Evolutionary conservation across 1,140 invertebrate species (phyloP).

Genomic region (Camponotus vicinus): DNA sequence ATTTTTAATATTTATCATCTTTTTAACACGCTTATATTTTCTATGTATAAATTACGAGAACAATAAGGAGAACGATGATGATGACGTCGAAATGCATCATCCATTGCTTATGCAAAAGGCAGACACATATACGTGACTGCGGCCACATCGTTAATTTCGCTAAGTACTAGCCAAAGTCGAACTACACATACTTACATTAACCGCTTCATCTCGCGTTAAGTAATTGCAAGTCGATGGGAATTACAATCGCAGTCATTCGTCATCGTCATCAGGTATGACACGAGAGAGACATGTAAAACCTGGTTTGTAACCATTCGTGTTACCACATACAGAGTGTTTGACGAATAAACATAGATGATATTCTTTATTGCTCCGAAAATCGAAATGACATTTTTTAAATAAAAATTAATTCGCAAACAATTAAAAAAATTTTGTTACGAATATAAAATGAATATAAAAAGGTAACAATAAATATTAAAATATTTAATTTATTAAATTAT

Average conservation of each 20-base stretch:
- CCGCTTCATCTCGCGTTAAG: constrained; percentile 70
- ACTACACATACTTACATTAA: constrained; percentile 53
- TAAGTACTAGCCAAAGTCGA: constrained; percentile 46
- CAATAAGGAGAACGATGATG: constrained; percentile 28
- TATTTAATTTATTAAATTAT: background rate
- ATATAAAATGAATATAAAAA: too few relatives aligned
- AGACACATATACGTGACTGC: constrained; percentile 46
- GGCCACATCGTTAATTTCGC: constrained; percentile 66
- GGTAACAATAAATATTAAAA: background rate
- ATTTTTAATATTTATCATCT: constrained; percentile 14
- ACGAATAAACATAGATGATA: background rate
- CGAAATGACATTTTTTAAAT: background rate
- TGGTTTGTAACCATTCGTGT: background rate
- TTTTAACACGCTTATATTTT: constrained; percentile 22
- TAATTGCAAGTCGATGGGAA: constrained; percentile 71
- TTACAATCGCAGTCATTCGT: constrained; percentile 69
- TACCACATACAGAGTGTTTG: background rate
- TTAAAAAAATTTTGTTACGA: background rate
- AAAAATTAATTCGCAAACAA: background rate
- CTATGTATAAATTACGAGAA: constrained; percentile 27
- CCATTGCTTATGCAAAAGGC: constrained; percentile 51
- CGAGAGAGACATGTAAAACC: constrained; percentile 9
- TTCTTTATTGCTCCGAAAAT: background rate
- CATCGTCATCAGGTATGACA: constrained; percentile 68
- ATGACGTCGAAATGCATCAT: constrained; percentile 6